Conservation (phyloP, 2,797 vertebrate species). For the Acanthis flammea region DNA sequence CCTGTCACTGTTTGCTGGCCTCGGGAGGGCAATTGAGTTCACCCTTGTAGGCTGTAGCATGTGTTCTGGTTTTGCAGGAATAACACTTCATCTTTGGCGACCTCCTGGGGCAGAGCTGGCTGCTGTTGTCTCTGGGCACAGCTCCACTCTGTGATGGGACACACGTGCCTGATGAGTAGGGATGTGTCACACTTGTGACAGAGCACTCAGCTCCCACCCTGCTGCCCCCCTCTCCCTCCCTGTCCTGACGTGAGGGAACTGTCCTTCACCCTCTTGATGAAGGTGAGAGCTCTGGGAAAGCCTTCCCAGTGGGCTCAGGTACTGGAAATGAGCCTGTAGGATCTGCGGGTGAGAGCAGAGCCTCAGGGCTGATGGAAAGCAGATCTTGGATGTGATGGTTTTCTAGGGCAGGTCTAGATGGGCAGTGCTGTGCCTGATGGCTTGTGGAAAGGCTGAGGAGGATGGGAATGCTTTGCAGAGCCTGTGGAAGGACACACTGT, state of each 20-base stretch:
- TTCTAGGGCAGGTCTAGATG: not conserved
- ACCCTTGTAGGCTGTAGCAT: not conserved
- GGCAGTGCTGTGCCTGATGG: not conserved
- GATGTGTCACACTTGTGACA: not conserved
- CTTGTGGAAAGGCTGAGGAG: slow-evolving; percentile 12
- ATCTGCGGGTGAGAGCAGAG: not conserved
- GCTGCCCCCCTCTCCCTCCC: not conserved
- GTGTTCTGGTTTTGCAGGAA: not conserved
- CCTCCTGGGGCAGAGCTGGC: not conserved
- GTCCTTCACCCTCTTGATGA: not conserved
- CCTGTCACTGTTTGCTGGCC: not conserved
- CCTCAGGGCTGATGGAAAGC: not conserved
- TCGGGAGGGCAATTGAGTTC: not conserved
- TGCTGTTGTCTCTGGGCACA: not conserved
- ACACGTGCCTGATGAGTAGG: accelerated
- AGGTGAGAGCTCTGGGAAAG: not conserved
- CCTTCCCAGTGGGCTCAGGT: not conserved
- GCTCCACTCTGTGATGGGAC: not conserved
- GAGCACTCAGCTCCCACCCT: not conserved
- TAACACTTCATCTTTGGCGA: not conserved
- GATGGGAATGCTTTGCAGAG: slow-evolving; percentile 26
- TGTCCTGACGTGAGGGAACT: not conserved
- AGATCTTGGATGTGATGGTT: not conserved
- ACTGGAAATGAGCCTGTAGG: not conserved
- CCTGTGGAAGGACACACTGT: slow-evolving; percentile 27